These are phyloP conservation scores for Leptobrachium ailaonicum DNA, from an alignment of 2,113 vertebrate species.

Conservation along the genomic window DNA sequence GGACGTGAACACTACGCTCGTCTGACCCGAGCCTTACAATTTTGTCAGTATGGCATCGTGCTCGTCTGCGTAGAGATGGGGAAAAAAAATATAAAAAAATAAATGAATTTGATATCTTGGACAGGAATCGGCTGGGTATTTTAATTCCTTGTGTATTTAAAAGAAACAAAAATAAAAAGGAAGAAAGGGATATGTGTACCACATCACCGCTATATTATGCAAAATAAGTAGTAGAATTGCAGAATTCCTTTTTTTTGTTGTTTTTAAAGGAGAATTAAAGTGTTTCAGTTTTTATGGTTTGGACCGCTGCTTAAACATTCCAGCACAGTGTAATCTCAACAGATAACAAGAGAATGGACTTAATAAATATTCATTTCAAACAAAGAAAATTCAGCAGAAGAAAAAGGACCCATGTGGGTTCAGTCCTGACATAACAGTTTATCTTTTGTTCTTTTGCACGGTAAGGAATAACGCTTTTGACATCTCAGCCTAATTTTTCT, in stretches of 20 bases:
- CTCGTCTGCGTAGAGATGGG: too few species aligned
- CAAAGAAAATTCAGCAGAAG: conserved; percentile 23
- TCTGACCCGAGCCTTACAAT: too few species aligned
- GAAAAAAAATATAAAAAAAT: too few species aligned
- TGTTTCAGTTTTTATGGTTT: background rate
- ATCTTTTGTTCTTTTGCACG: conserved; percentile 40
- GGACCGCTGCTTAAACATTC: background rate
- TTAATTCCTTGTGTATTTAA: background rate
- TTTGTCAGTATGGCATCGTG: too few species aligned
- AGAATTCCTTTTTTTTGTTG: background rate
- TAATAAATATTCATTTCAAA: conserved; percentile 26
- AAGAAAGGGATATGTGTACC: background rate
- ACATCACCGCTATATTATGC: background rate
- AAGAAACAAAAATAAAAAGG: background rate
- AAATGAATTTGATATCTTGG: background rate
- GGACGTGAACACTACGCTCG: too few species aligned
- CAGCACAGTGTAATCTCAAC: background rate
- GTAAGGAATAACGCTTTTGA: conserved; percentile 42
- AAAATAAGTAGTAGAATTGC: background rate
- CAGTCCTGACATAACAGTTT: conserved; percentile 42
- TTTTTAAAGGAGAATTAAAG: background rate
- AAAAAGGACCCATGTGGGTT: conserved; percentile 10
- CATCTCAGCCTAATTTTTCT: conserved; percentile 11
- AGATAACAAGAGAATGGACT: background rate
- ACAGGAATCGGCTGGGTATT: background rate